phyloP scores from a whole-genome alignment of 2,797 vertebrate species.

The Coilia nasus region DNA sequence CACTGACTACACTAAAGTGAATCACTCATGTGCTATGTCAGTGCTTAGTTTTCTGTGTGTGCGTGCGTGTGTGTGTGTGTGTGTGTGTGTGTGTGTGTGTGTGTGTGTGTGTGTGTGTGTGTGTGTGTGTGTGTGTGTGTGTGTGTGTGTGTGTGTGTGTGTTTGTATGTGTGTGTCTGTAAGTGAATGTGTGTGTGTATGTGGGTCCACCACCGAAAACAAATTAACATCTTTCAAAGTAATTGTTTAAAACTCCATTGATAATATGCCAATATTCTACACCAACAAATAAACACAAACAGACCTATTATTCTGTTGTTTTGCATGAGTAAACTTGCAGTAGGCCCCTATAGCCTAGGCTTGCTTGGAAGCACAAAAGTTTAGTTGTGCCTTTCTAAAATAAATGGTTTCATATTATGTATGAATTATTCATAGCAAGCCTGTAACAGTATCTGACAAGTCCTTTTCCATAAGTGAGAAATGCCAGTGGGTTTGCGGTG shows the following conservation, averaged over 20 bases:
- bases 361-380: background rate
- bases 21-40: too few relatives aligned
- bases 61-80: too few relatives aligned
- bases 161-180: too few relatives aligned
- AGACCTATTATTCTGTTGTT: background rate
- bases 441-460: background rate
- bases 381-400: background rate
- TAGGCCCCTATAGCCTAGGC: background rate
- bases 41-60: too few relatives aligned
- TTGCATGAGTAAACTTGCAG: background rate
- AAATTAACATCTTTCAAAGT: too few relatives aligned
- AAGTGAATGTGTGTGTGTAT: too few relatives aligned
- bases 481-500: slow-evolving; percentile 15
- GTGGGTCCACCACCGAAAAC: too few relatives aligned
- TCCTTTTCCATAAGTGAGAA: slow-evolving; percentile 15
- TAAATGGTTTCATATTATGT: background rate
- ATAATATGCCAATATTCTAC: background rate
- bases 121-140: too few relatives aligned
- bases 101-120: too few relatives aligned
- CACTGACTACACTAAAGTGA: background rate
- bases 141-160: too few relatives aligned
- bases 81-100: too few relatives aligned
- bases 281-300: background rate
- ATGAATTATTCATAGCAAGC: slow-evolving; percentile 7
- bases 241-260: background rate